These are phyloP conservation scores for Oncorhynchus keta DNA, from an alignment of 2,113 vertebrate species.

Conservation along the genomic window DNA sequence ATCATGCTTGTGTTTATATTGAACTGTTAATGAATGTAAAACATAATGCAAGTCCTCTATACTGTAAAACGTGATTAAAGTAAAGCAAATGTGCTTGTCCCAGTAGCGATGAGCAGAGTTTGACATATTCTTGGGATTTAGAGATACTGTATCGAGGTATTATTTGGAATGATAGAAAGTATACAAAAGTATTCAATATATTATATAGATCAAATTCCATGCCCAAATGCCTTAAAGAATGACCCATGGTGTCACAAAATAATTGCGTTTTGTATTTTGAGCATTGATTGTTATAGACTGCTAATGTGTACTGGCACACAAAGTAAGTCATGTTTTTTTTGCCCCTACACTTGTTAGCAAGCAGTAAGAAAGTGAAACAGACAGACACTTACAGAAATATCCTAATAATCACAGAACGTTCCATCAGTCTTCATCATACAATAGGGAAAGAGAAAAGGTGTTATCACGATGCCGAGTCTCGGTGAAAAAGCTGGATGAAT, in stretches of 20 bases:
- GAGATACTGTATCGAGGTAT: too few species aligned
- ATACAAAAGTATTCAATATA: too few species aligned
- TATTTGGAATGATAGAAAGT: too few species aligned
- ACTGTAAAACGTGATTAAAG: too few species aligned
- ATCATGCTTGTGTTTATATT: too few species aligned
- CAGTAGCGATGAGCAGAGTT: too few species aligned
- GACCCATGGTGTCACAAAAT: background rate
- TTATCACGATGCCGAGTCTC: background rate
- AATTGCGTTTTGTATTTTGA: background rate
- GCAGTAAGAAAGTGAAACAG: background rate
- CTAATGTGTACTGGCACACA: background rate
- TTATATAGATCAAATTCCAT: too few species aligned
- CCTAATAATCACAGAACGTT: background rate
- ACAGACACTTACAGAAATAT: background rate
- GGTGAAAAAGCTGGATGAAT: background rate
- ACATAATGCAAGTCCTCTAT: too few species aligned
- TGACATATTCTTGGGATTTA: too few species aligned
- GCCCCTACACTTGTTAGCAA: background rate
- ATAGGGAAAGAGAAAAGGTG: background rate
- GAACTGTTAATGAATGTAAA: too few species aligned
- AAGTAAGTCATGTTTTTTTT: background rate
- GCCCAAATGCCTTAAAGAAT: too few species aligned
- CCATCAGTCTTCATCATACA: background rate
- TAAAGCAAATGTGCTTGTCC: too few species aligned
- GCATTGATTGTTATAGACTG: background rate